Conservation (phyloP, 2,113 vertebrate species). For the Brachyhypopomus gauderio region DNA sequence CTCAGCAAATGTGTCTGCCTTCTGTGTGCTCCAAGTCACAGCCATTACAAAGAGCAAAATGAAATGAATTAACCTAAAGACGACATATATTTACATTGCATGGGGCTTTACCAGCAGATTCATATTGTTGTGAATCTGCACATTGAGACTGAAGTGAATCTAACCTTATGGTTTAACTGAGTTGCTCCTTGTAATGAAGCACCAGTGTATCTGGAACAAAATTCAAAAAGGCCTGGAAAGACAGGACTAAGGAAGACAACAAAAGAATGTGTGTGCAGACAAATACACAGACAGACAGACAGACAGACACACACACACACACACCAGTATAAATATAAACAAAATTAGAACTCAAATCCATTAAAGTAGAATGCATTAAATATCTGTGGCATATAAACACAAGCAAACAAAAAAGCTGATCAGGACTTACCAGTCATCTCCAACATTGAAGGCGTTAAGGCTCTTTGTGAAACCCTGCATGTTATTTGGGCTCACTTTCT, state of each 20-base stretch:
- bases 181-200: conserved; percentile 97
- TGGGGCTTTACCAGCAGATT: too few species aligned
- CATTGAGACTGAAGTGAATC: background rate
- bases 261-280: background rate
- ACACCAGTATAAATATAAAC: background rate
- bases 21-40: too few species aligned
- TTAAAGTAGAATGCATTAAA: background rate
- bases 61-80: too few species aligned
- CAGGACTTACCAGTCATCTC: conserved; percentile 90
- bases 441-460: conserved; percentile 97
- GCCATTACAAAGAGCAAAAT: too few species aligned
- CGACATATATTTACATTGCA: too few species aligned
- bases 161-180: conserved; percentile 97
- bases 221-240: conserved; percentile 97
- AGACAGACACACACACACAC: background rate
- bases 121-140: too few species aligned
- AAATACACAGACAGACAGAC: background rate
- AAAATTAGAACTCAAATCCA: background rate
- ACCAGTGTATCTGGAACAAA: conserved; percentile 96
- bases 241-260: conserved; percentile 81
- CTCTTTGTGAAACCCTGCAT: conserved; percentile 99
- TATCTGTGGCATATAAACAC: background rate
- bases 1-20: too few species aligned
- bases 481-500: conserved; percentile 97
- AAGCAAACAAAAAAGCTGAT: background rate